Percentiles rank a stretch among this genome's conserved stretches.
Conservation (phyloP, 2,888 invertebrate species). For the Eilema griseolum region DNA sequence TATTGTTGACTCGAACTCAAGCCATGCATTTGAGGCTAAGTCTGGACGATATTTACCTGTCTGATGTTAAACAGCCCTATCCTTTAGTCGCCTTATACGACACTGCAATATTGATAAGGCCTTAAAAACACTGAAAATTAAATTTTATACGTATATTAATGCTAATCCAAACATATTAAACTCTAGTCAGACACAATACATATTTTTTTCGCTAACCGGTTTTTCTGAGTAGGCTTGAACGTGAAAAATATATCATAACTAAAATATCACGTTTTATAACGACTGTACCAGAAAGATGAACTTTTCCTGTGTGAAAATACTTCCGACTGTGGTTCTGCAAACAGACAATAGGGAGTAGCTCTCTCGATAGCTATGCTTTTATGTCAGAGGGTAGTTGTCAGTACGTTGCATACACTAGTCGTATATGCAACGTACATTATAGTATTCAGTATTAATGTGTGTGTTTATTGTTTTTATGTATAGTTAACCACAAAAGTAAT, state of each 20-base stretch:
- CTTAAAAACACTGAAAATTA: too few relatives aligned
- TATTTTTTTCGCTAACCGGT: not conserved
- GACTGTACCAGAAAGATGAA: constrained; percentile 44
- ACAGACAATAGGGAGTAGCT: constrained; percentile 48
- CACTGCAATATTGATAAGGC: too few relatives aligned
- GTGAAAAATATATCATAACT: constrained; percentile 37
- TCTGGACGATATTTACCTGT: too few relatives aligned
- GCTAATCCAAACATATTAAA: not conserved
- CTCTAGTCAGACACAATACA: not conserved
- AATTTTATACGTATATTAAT: too few relatives aligned
- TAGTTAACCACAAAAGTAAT: not conserved
- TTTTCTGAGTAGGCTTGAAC: constrained; percentile 13
- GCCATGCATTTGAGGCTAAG: too few relatives aligned
- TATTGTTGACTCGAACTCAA: too few relatives aligned
- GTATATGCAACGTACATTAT: too few relatives aligned
- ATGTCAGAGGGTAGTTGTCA: constrained; percentile 20
- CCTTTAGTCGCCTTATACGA: too few relatives aligned
- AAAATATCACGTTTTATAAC: constrained; percentile 46
- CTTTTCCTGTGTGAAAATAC: constrained; percentile 56
- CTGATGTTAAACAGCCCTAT: too few relatives aligned
- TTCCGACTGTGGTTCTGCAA: constrained; percentile 35
- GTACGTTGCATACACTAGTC: not conserved
- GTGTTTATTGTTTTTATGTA: not conserved
- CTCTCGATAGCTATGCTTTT: constrained; percentile 51
- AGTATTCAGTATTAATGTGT: not conserved